Evolutionary conservation across 2,113 vertebrate genomes (phyloP).

Genomic region (Crotalus helleri): DNA sequence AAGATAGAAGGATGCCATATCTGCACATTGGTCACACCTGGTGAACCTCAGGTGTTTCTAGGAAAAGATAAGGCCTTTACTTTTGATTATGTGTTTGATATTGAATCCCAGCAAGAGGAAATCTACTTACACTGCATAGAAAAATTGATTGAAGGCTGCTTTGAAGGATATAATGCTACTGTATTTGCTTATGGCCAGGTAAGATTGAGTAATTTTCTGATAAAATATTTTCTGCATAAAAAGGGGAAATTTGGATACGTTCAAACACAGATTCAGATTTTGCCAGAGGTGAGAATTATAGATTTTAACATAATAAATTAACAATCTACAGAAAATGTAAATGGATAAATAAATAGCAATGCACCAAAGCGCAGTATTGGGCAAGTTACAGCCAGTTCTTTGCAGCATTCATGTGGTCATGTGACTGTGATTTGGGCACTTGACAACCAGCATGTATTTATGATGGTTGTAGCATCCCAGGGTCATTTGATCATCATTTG

Average conservation of each 20-base stretch:
- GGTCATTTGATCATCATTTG: too few species aligned
- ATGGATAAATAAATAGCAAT: neutral
- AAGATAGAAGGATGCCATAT: slow-evolving; percentile 98
- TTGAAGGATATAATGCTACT: slow-evolving; percentile 97
- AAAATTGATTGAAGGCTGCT: slow-evolving; percentile 93
- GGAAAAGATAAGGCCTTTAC: slow-evolving; percentile 98
- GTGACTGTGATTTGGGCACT: too few species aligned
- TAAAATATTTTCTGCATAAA: neutral
- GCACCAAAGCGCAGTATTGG: neutral
- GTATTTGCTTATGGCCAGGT: slow-evolving; percentile 97
- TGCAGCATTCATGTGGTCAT: too few species aligned
- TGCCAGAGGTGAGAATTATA: neutral
- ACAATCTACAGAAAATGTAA: neutral
- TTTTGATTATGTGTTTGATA: slow-evolving; percentile 93
- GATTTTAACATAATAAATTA: neutral
- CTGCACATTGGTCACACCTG: slow-evolving; percentile 91
- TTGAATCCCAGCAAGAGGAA: slow-evolving; percentile 84
- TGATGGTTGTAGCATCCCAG: too few species aligned
- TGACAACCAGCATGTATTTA: too few species aligned
- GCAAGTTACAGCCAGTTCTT: too few species aligned
- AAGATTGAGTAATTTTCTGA: slow-evolving; percentile 39
- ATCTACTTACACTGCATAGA: slow-evolving; percentile 90
- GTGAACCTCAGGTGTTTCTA: slow-evolving; percentile 93
- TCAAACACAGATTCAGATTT: neutral
- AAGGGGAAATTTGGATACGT: neutral